Conservation (phyloP, 1,140 invertebrate genomes). For the Drosophila subpulchrella region DNA sequence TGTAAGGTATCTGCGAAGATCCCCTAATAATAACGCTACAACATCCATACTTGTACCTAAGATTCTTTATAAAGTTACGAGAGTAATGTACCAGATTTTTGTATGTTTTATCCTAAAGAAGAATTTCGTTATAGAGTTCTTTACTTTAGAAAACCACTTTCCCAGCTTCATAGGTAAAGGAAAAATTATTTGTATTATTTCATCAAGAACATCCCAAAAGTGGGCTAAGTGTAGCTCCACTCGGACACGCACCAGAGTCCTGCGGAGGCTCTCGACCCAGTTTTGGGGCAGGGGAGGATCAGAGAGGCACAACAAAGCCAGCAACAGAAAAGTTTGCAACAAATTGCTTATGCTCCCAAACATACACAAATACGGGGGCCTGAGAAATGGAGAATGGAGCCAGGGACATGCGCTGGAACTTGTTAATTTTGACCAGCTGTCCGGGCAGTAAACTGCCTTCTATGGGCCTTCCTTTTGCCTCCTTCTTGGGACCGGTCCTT, state of each 20-base stretch:
- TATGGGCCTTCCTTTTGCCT: not conserved
- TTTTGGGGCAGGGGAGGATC: not conserved
- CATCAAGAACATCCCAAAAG: too few relatives aligned
- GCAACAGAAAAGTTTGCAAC: constrained; percentile 72
- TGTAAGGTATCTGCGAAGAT: too few relatives aligned
- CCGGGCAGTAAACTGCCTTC: constrained; percentile 65
- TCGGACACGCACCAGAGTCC: constrained; percentile 52
- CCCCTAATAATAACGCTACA: too few relatives aligned
- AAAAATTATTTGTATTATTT: too few relatives aligned
- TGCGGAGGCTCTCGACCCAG: constrained; percentile 5
- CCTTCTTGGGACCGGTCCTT: not conserved
- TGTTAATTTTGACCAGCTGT: constrained; percentile 81
- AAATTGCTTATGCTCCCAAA: constrained; percentile 76
- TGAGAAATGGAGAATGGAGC: constrained; percentile 12
- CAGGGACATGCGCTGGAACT: constrained; percentile 66
- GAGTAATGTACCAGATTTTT: too few relatives aligned
- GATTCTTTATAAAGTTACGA: too few relatives aligned
- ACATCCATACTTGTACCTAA: too few relatives aligned
- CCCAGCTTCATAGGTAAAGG: too few relatives aligned
- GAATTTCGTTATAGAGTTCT: too few relatives aligned
- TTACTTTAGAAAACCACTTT: too few relatives aligned
- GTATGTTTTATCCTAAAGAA: too few relatives aligned
- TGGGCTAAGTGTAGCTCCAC: constrained; percentile 16
- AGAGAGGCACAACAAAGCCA: constrained; percentile 54
- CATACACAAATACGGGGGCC: constrained; percentile 40